Base-by-base conservation (phyloP, 2,113 vertebrate genomes). In the Hoplias malabaricus region DNA sequence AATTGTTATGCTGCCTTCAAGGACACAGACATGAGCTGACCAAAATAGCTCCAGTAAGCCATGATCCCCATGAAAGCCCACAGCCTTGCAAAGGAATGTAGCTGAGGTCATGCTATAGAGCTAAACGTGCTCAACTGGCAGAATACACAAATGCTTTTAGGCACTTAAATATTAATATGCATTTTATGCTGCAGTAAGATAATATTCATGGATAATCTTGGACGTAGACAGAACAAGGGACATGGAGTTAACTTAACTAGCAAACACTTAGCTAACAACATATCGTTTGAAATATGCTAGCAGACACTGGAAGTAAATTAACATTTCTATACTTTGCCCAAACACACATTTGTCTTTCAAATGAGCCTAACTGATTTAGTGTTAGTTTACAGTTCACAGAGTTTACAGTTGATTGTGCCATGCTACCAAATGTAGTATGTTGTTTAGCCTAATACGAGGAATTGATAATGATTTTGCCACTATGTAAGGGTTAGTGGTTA, bases 21-120 rank as follows among this genome's bases (percentile, higher is more conserved):
- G 75, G 75, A 63, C 74, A 71, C 73, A 53, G 43, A 66, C 71
- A 75, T 62, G 66, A 79, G 34, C 43, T 73, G 70, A 79, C 73
- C 14, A 74, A 83, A 83, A 74, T 77, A 78, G 69, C 73, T 75
- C 27, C 59, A 10, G 12, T 69, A 62, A 65, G 31, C 76, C 67
- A 13, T 48, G 56, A 71, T 78, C 31, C 42, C 38, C 33, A 50
- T 13, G 43, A 61, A 82, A 63, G 67, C 29, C 50, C 48, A 77
- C 36, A 46, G 42, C 43, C 62, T 43, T 50, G 65, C 14, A 46
- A 11, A 67, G 33, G 12, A 40, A 38, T 31, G 67, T 78, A 67
- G 14, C 40, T 21, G 16, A 71, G 33, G 67, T 63, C 76, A 78
- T 70, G 67, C 21, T 19, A 33, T 29, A 62, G 33, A 70, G 66